phyloP scores from a whole-genome alignment of 1,140 invertebrate species.

The Sipha flava region DNA sequence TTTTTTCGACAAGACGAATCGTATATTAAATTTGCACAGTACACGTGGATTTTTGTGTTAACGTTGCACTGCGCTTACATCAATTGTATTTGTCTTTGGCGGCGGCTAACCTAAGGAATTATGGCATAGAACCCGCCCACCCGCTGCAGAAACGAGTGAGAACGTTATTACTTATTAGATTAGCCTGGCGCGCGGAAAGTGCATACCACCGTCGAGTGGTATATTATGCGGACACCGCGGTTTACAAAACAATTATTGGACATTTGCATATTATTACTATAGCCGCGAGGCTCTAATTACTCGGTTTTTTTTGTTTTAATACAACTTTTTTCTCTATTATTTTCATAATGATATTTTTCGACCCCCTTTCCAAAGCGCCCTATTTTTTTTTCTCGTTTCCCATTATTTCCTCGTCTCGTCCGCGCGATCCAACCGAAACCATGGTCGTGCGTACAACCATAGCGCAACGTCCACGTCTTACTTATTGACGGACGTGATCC shows the following conservation, averaged over 20 bases:
- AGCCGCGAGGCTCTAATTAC: not conserved
- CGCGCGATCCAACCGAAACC: not conserved
- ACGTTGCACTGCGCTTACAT: too few species aligned
- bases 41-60: not conserved
- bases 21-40: not conserved
- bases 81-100: too few species aligned
- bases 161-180: not conserved
- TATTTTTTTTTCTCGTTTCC: not conserved
- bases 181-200: not conserved
- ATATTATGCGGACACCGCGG: too few species aligned
- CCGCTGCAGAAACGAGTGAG: not conserved
- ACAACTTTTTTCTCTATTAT: not conserved
- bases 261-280: not conserved
- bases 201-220: not conserved
- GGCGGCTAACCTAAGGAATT: not conserved
- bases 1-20: too few species aligned
- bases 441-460: too few species aligned
- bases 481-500: too few species aligned
- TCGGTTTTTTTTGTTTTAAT: not conserved
- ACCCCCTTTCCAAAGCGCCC: not conserved
- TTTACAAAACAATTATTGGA: not conserved
- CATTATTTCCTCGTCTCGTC: not conserved
- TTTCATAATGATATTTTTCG: not conserved
- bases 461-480: too few species aligned
- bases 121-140: not conserved